Base-by-base conservation (phyloP, 2,888 invertebrate genomes). In the Eupithecia pulchellata region DNA sequence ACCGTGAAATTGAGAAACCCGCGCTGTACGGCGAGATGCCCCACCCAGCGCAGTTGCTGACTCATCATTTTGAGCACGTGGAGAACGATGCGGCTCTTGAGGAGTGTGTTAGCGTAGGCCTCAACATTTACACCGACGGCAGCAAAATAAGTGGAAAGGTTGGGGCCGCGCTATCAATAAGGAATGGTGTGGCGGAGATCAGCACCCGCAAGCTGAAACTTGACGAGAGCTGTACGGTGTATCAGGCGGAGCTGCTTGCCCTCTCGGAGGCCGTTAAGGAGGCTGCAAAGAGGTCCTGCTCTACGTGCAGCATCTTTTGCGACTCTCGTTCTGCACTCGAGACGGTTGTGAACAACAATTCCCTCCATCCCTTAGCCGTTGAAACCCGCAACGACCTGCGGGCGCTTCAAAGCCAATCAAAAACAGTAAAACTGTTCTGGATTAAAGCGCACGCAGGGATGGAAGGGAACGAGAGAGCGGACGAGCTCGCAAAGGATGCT, bases 81-180 rank as follows among this genome's bases (percentile, higher is more conserved):
- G 14, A 29, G 47, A 4, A 61, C 20, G 47, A 11, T 17, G n/a
- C 17, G 11, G 47, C 47, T 6, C 47, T 47, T 6, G 47, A 47
- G 5, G n/a, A n/a, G 47, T 20, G 20, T 20, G 5, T 17, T 6
- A 47, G 20, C n/a, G n/a, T 5, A 47, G 0, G 20, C 17, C 47
- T 47, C n/a, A 47, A 47, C 11, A 47, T 66, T 9, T 60, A 30
- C 25, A 66, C 60, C 5, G 60, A 66, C 25, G 66, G 61, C 14
- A 66, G 66, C 9, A 61, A 47, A 30, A 61, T 66, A 36, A 29
- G 60, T 39, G 66, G 60, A 13, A 27, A 60, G 14, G 60, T 66
- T 29, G 66, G 66, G n/a, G 66, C 66, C 17, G 58, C 66, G 13
- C 58, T 66, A 29, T 58, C 66, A 39, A 29, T 66, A 42, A 42